A percentile compares a stretch with the other conserved stretches of the same genome.
phyloP scores from a whole-genome alignment of 92 coral and sea anemone species.

The Nematostella vectensis region DNA sequence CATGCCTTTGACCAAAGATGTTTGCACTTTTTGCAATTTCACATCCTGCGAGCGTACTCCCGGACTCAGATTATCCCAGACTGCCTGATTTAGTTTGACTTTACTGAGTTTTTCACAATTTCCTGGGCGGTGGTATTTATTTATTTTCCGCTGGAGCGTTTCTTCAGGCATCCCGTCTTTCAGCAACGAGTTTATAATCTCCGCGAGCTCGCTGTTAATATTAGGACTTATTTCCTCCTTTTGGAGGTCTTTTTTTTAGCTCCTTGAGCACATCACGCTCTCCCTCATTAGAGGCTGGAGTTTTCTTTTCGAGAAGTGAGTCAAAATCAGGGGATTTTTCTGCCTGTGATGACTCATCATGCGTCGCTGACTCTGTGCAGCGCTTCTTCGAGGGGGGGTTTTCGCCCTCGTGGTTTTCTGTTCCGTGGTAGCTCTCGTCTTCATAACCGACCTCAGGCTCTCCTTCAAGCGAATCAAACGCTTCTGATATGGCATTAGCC shows the following conservation, averaged over 20 bases:
- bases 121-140: conserved; percentile 38
- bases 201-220: conserved; percentile 36
- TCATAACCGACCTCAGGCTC: conserved; percentile 11
- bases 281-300: conserved; percentile 20
- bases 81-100: conserved; percentile 41
- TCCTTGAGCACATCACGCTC: conserved; percentile 30
- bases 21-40: conserved; percentile 27
- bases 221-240: conserved; percentile 33
- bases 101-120: conserved; percentile 30
- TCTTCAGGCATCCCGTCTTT: conserved; percentile 41
- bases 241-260: conserved; percentile 28
- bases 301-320: conserved; percentile 1
- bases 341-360: not conserved
- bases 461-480: conserved; percentile 21
- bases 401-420: conserved; percentile 5
- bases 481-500: conserved; percentile 32
- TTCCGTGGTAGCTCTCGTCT: not conserved
- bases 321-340: conserved; percentile 7
- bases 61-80: conserved; percentile 41
- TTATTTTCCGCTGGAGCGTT: conserved; percentile 29
- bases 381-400: conserved; percentile 33
- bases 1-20: conserved; percentile 29
- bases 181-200: conserved; percentile 26
- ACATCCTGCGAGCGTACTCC: conserved; percentile 35
- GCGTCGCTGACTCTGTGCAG: not conserved